Evolutionary conservation across 2,888 invertebrate genomes (phyloP), one percentile per base, ranked within the genome.

Genomic region (Nycteola revayana): DNA sequence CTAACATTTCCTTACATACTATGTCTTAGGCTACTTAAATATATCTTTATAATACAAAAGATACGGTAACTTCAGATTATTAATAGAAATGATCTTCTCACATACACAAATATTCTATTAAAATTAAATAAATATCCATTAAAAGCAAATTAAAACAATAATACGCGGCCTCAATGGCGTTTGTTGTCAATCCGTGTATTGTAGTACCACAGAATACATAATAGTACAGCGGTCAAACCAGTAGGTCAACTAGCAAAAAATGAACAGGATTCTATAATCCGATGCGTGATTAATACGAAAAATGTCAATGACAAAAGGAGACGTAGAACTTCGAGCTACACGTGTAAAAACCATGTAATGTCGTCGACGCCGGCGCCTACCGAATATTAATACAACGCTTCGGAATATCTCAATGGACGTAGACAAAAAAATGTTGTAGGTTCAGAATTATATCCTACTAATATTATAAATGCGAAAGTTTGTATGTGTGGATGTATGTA

Each of bases 221-320:
- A n/a, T n/a, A 7, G 7, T 7, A 21, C 7, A 7, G 39, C 39
- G 27, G 51, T 47, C 56, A 52, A 57, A 61, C 60, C 38, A 28
- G 57, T 60, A 49, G 20, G 28, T 41, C 26, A 42, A 32, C 36
- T 37, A 31, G 45, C 47, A 70, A 78, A 58, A 73, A 76, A 75
- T 56, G 53, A 84, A 76, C 79, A 78, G 75, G 80, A 78, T 78
- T 70, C 66, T 62, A 58, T 65, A 72, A 74, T 76, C 69, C 54
- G 63, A 56, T 41, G 52, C 51, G 49, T 60, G 55, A 60, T 62
- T 60, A 61, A 66, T 44, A 49, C 59, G 68, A 62, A 75, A 69
- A 69, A 73, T 72, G 64, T 56, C 65, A 73, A 66, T 71, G 65
- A 74, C 71, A 70, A 74, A 69, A 69, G 59, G 55, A 58, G 60